Conservation (phyloP, 2,888 invertebrate genomes). For the Pinctada fucata region DNA sequence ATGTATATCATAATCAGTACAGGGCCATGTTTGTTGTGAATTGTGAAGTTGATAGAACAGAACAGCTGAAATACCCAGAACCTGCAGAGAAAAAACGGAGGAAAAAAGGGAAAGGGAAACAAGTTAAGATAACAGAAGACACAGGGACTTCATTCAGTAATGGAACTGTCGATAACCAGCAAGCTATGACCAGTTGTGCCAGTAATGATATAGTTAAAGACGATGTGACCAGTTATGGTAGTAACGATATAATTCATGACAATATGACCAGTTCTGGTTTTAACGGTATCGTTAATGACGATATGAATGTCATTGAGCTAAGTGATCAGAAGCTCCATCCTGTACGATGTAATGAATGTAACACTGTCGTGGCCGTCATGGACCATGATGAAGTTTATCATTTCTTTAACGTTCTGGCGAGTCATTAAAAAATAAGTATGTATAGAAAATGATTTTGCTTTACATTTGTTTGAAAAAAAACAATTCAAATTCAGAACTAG, state of each 20-base stretch:
- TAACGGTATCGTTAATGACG: background rate
- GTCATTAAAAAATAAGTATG: constrained; percentile 71
- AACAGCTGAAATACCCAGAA: constrained; percentile 71
- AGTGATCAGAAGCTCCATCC: constrained; percentile 78
- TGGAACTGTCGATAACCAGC: background rate
- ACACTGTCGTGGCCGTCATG: constrained; percentile 80
- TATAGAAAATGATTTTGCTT: background rate
- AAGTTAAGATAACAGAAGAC: background rate
- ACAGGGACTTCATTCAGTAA: too few species aligned
- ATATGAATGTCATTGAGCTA: constrained; percentile 1
- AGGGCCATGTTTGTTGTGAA: constrained; percentile 82
- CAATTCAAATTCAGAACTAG: too few species aligned
- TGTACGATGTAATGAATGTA: constrained; percentile 79
- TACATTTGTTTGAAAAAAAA: background rate
- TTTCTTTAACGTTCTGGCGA: constrained; percentile 81
- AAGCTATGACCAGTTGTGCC: background rate
- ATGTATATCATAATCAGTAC: constrained; percentile 80
- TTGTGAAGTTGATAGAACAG: constrained; percentile 77
- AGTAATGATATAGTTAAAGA: too few species aligned
- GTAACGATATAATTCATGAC: background rate
- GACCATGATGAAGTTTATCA: constrained; percentile 81
- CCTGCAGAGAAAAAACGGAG: constrained; percentile 65
- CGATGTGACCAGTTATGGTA: background rate
- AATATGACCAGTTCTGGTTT: background rate
- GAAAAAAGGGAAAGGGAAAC: constrained; percentile 51